These are phyloP conservation scores for Hestina assimilis DNA, from an alignment of 1,140 invertebrate species.

Conservation along the genomic window DNA sequence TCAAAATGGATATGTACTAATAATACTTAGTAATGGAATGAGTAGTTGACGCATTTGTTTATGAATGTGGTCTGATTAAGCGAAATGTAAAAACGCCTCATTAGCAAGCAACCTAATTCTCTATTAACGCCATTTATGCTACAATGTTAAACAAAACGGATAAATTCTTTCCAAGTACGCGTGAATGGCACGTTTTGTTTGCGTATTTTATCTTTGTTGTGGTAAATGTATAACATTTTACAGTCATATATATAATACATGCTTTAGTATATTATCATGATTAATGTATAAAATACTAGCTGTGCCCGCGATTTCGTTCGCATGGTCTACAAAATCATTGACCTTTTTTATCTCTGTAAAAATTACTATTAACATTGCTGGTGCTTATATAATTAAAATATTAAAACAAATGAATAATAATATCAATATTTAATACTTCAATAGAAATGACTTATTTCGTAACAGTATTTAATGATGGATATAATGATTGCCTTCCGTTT, in stretches of 20 bases:
- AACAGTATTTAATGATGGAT: slow-evolving; percentile 26
- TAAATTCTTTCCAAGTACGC: slow-evolving; percentile 22
- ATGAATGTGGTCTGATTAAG: too few species aligned
- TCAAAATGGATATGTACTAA: too few species aligned
- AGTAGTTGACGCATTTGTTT: too few species aligned
- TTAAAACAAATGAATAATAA: neutral
- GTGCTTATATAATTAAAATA: neutral
- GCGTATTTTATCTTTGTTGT: slow-evolving; percentile 7
- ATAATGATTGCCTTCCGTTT: slow-evolving; percentile 32
- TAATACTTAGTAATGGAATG: too few species aligned
- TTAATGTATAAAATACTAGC: too few species aligned
- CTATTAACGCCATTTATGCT: slow-evolving; percentile 53
- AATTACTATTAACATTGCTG: too few species aligned
- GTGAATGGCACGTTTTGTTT: slow-evolving; percentile 3
- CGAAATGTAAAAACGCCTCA: too few species aligned
- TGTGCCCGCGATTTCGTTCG: too few species aligned
- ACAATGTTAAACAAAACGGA: slow-evolving; percentile 46
- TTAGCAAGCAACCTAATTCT: too few species aligned
- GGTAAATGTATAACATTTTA: too few species aligned
- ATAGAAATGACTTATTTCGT: neutral
- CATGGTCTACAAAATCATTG: too few species aligned
- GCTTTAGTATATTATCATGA: neutral
- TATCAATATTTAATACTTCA: neutral
- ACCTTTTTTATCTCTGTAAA: too few species aligned
- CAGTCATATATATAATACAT: neutral